Conservation (phyloP, 2,113 vertebrate species). For the Otolemur garnettii region DNA sequence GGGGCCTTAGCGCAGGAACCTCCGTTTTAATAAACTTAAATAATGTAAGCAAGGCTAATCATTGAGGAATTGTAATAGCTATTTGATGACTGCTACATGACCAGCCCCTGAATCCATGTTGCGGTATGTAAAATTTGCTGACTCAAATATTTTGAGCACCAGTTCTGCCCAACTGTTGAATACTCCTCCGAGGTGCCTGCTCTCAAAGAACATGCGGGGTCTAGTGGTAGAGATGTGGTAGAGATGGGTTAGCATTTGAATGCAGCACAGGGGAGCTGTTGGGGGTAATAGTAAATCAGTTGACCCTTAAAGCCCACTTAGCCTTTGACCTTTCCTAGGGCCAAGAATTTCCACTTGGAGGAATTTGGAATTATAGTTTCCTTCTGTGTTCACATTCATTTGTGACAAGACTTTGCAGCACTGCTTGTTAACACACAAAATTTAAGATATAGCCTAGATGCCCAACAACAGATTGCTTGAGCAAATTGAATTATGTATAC, state of each 20-base stretch:
- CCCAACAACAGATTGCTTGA: neutral
- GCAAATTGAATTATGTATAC: neutral
- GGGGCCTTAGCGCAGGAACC: fast-evolving
- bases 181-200: neutral
- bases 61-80: neutral
- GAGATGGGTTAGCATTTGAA: neutral
- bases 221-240: neutral
- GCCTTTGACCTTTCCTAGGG: neutral
- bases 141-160: neutral
- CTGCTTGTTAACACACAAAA: neutral
- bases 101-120: neutral
- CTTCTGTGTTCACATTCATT: neutral
- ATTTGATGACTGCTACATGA: neutral
- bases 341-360: neutral
- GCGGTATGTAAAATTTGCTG: neutral
- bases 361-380: neutral
- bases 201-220: neutral
- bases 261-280: neutral
- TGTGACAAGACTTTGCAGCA: neutral
- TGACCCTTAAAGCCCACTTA: neutral
- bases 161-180: neutral
- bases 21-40: neutral
- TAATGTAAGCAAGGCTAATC: neutral
- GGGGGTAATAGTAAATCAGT: neutral
- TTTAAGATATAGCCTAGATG: neutral